These are phyloP conservation scores for Uloborus diversus DNA, from an alignment of 1,140 invertebrate species.

Conservation along the genomic window DNA sequence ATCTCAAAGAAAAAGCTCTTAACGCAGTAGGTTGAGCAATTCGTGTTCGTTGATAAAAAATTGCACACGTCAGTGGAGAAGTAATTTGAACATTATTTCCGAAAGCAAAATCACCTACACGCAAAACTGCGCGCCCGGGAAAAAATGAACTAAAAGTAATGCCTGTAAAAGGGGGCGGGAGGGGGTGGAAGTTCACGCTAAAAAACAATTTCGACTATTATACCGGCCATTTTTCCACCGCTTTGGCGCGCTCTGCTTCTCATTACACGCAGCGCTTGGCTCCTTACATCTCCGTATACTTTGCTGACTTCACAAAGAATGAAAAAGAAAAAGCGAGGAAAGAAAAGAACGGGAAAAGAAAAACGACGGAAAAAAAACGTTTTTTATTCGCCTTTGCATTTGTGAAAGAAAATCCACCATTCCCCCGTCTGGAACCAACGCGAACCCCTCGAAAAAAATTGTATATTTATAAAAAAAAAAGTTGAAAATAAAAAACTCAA, in stretches of 20 bases:
- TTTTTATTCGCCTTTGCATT: constrained; percentile 41
- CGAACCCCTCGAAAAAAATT: constrained; percentile 34
- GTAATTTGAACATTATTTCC: constrained; percentile 54
- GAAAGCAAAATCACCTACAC: constrained; percentile 50
- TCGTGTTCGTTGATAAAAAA: constrained; percentile 26
- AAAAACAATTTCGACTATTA: constrained; percentile 56
- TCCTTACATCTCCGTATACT: constrained; percentile 55
- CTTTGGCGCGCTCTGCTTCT: constrained; percentile 46
- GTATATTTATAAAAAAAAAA: constrained; percentile 37
- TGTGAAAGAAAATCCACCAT: constrained; percentile 43
- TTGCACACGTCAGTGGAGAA: constrained; percentile 31
- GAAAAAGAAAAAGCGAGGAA: neutral
- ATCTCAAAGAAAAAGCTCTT: neutral
- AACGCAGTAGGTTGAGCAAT: neutral
- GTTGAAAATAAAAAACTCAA: neutral
- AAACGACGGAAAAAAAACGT: neutral
- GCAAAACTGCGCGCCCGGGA: constrained; percentile 41
- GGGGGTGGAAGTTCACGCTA: constrained; percentile 26
- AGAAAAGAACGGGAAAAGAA: neutral
- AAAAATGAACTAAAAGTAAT: constrained; percentile 21
- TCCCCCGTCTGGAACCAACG: constrained; percentile 24
- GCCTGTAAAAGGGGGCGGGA: neutral
- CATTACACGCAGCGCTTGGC: constrained; percentile 54
- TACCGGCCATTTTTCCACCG: constrained; percentile 54
- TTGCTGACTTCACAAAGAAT: constrained; percentile 53